Evolutionary conservation across 2,888 invertebrate species (phyloP), one percentile per base, ranked within the genome.

Genomic region (Nasonovia ribisnigri): DNA sequence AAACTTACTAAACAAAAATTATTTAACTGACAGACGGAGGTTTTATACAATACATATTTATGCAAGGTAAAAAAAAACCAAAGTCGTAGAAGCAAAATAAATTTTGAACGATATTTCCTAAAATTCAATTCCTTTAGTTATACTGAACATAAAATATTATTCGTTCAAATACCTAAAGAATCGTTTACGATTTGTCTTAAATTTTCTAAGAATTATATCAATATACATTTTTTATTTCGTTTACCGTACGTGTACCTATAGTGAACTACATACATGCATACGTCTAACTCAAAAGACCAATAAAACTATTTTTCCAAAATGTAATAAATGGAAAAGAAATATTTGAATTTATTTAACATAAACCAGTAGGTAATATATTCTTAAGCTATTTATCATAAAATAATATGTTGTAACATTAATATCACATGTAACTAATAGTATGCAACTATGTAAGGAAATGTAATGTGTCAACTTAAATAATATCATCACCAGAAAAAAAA

Each of bases 1-100:
- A 91, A 84, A 86, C 91, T 91, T 86, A 86, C 43, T 46, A 11
- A n/a, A 84, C 84, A 5, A 29, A 91, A 91, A 46, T 91, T 46
- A 24, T 43, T 42, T 10, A 54, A 77, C 84, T 86, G 86, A 29
- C 86, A 86, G 42, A 36, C 77, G 20, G 20, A 24, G 36, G 43
- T 91, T 20, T 84, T 57, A 13, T 54, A 84, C 16, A 42, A 54
- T 54, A 43, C 51, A 54, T 91, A 36, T 54, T 48, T 91, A 6
- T 51, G 42, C 6, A 26, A 54, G 46, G n/a, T 42, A 51, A 13
- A 54, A 54, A 48, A n/a, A 84, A 84, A 43, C 8, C 36, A 11
- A 54, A 54, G 88, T 29, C 6, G 43, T 60, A 57, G 16, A 60
- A 48, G n/a, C 42, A 16, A 36, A 43, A 36, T 60, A 60, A 20